Base-by-base conservation (phyloP, 1,140 invertebrate species). In the Bilobella aurantiaca region DNA sequence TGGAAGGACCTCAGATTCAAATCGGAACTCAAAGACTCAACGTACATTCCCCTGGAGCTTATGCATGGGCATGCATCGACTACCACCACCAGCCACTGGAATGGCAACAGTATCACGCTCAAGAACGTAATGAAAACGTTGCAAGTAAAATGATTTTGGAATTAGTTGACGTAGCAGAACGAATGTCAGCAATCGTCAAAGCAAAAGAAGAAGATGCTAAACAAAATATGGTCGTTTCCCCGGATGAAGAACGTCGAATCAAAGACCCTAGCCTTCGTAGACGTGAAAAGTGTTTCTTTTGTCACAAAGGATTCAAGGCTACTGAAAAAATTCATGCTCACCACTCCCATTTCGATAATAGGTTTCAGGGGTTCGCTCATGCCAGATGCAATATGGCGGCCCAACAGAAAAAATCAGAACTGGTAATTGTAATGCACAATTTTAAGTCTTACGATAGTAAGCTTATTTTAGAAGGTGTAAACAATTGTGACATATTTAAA, bases 221-320 rank as follows among this genome's bases (percentile, higher is more conserved):
- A 27, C 29, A 53, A n/a, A 34, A 0, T 1, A 66, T 66, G 65
- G 1, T 29, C 0, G 32, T 65, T 2, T 32, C 34, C 1, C 8
- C 16, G 0, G 42, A 60, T 16, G n/a, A 60, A 25, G 21, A 65
- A 30, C 8, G n/a, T 2, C 49, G 1, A 1, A 37, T 65, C 3
- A 1, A 2, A 30, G 1, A 14, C 32, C 30, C 29, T 14, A 3
- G 28, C 2, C 30, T 34, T 27, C 3, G 25, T 28, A 25, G 23
- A 14, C 23, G 3, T 12, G 25, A 58, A 1, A 58, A 25, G 8
- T 65, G 64, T 32, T 60, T 47, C n/a, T 61, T 65, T 34, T 65
- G 59, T 46, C 30, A 62, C 30, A 58, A 62, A 42, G 1, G 21
- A 30, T 37, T 62, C 12, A 25, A 29, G 1, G 53, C 28, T 37